Evolutionary conservation across 2,888 invertebrate species (phyloP).

Genomic region (Digitonthophagus gazella): DNA sequence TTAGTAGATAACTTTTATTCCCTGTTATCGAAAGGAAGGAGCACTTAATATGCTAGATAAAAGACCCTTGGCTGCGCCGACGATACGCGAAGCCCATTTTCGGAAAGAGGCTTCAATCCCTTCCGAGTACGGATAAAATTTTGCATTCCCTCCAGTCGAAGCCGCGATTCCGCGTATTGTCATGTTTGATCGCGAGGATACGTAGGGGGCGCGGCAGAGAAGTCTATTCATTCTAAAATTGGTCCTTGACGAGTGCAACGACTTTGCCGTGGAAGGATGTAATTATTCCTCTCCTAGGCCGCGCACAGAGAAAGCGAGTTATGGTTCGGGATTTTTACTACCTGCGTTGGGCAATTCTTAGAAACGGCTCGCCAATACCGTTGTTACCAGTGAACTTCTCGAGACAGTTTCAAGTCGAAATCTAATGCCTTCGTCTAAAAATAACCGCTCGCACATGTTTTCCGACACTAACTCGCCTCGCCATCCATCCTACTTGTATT

Average conservation of each 20-base stretch:
- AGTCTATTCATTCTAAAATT: neutral
- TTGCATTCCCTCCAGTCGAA: neutral
- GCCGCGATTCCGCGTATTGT: neutral
- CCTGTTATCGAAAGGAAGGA: neutral
- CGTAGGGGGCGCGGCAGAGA: neutral
- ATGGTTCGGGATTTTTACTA: conserved; percentile 11
- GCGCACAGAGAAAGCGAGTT: conserved; percentile 12
- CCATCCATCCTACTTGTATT: neutral
- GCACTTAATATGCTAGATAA: conserved; percentile 7
- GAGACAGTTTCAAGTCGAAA: neutral
- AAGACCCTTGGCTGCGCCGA: neutral
- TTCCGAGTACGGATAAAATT: neutral
- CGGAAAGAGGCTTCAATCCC: neutral
- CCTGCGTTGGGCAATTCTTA: conserved; percentile 11
- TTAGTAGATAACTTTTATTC: conserved; percentile 8
- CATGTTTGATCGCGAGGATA: neutral
- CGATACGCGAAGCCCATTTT: neutral
- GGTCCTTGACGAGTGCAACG: neutral
- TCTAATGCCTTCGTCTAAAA: neutral
- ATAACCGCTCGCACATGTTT: neutral
- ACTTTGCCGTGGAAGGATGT: conserved; percentile 9
- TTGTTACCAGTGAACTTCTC: neutral
- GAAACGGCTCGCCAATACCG: conserved; percentile 10
- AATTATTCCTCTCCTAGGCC: conserved; percentile 11
- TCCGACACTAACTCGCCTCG: neutral